Evolutionary conservation across 2,888 invertebrate species (phyloP), one percentile per base, ranked within the genome.

Genomic region (Acleris literana): DNA sequence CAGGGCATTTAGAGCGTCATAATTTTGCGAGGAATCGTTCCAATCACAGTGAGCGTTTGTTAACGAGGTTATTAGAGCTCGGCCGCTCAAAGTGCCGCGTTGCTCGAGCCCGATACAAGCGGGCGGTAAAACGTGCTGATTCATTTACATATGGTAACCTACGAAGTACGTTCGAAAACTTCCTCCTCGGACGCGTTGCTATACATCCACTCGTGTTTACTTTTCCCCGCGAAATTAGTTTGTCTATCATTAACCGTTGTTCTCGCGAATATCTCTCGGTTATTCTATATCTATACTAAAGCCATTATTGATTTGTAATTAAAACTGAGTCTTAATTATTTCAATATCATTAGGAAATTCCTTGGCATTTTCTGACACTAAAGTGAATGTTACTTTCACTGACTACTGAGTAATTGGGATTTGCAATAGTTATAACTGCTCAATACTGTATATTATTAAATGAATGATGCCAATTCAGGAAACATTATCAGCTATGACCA

Each of bases 341-440:
- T 22, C 51, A 43, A 43, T 20, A 49, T 49, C 13, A 51, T 33
- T 7, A 46, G 3, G 33, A 44, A 11, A 33, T 59, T 51, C 59
- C 39, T 59, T 17, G 54, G 54, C 39, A 49, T 29, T 29, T 61
- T 52, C 20, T 66, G 73, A 71, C 72, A 73, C 64, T 71, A 75
- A 87, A 88, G 89, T 86, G 88, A 90, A 88, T 88, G 88, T 78
- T 76, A 88, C 90, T 90, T 90, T 90, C 90, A 89, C 90, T 76
- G 69, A 70, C 73, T 62, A 51, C 58, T 75, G 73, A 67, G 70
- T 75, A 76, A 80, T 77, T 78, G 75, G 80, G 78, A 76, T 72
- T 73, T 73, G 72, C 4, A 39, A 33, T 33, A 39, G 4, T 39
- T 11, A 39, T 0, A 39, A 3, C 39, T 9, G 39, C 3, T 39